Evolutionary conservation across 2,797 vertebrate species (phyloP).

Genomic region (Danio aesculapii): DNA sequence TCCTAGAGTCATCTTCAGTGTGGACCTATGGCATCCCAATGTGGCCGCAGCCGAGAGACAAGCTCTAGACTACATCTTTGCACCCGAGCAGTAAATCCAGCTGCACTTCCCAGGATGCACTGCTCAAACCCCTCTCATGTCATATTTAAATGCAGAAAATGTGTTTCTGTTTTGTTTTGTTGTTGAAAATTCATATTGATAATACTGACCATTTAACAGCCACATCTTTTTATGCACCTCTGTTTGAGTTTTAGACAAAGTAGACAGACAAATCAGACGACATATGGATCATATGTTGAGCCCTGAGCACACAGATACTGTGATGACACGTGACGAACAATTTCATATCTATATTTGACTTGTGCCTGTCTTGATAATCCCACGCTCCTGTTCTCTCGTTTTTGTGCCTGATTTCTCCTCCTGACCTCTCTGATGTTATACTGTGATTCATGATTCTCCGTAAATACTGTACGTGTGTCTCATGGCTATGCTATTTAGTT

Average conservation of each 20-base stretch:
- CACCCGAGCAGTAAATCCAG: slow-evolving; percentile 79
- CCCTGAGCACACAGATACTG: slow-evolving; percentile 43
- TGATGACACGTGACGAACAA: slow-evolving; percentile 30
- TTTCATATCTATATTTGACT: slow-evolving; percentile 50
- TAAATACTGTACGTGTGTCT: slow-evolving; percentile 52
- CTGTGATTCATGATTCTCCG: slow-evolving; percentile 58
- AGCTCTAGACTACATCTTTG: slow-evolving; percentile 97
- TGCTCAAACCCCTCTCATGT: slow-evolving; percentile 18
- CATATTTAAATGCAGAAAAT: slow-evolving; percentile 5
- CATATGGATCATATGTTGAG: not conserved
- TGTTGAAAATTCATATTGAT: not conserved
- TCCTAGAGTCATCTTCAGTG: slow-evolving; percentile 87
- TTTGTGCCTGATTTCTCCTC: slow-evolving; percentile 66
- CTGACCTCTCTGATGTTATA: slow-evolving; percentile 63
- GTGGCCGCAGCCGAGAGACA: slow-evolving; percentile 96
- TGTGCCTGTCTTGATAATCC: slow-evolving; percentile 59
- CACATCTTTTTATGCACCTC: not conserved
- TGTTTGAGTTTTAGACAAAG: not conserved
- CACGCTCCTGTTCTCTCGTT: slow-evolving; percentile 57
- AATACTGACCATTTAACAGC: not conserved
- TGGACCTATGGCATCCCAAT: slow-evolving; percentile 98
- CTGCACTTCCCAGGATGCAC: slow-evolving; percentile 45
- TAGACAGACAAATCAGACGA: not conserved
- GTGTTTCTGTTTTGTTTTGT: not conserved
- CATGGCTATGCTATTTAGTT: slow-evolving; percentile 33